A percentile compares a stretch with the other conserved stretches of the same genome.
These are phyloP conservation scores for Heliconius sara DNA, from an alignment of 2,888 invertebrate genomes.

Conservation along the genomic window DNA sequence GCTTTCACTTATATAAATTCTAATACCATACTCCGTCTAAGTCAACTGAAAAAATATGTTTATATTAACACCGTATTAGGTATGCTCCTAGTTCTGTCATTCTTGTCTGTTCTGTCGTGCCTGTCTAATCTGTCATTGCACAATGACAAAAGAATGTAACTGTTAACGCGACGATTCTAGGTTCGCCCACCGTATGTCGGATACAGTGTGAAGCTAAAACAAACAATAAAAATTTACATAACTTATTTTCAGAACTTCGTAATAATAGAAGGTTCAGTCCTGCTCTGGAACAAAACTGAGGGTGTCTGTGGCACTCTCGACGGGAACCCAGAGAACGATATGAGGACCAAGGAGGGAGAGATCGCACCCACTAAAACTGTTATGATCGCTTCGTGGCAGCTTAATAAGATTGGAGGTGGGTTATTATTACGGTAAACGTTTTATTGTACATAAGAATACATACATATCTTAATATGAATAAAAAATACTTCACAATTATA, in stretches of 20 bases:
- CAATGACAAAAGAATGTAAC: too few relatives aligned
- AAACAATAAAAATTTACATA: neutral
- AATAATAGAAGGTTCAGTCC: conserved; percentile 86
- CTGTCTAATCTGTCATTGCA: too few relatives aligned
- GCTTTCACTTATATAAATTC: conserved; percentile 40
- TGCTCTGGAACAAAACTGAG: conserved; percentile 90
- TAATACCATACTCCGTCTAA: too few relatives aligned
- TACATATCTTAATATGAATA: too few relatives aligned
- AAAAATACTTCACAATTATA: too few relatives aligned
- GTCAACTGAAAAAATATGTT: too few relatives aligned
- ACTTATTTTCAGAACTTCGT: conserved; percentile 82
- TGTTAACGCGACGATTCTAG: too few relatives aligned
- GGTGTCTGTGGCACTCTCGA: conserved; percentile 93
- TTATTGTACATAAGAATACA: too few relatives aligned
- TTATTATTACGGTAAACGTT: neutral
- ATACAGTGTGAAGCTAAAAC: neutral
- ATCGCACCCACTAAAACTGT: conserved; percentile 75
- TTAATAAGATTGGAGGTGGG: conserved; percentile 80
- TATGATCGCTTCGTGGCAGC: conserved; percentile 85
- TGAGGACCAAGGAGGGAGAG: conserved; percentile 85
- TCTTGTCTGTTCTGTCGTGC: too few relatives aligned
- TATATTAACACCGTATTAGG: too few relatives aligned
- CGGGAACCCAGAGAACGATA: conserved; percentile 88
- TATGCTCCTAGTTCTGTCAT: too few relatives aligned
- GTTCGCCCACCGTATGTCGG: too few relatives aligned